Percentiles rank a stretch among this genome's conserved stretches.
These are phyloP conservation scores for Dendroctonus valens DNA, from an alignment of 1,140 invertebrate genomes.

Conservation along the genomic window DNA sequence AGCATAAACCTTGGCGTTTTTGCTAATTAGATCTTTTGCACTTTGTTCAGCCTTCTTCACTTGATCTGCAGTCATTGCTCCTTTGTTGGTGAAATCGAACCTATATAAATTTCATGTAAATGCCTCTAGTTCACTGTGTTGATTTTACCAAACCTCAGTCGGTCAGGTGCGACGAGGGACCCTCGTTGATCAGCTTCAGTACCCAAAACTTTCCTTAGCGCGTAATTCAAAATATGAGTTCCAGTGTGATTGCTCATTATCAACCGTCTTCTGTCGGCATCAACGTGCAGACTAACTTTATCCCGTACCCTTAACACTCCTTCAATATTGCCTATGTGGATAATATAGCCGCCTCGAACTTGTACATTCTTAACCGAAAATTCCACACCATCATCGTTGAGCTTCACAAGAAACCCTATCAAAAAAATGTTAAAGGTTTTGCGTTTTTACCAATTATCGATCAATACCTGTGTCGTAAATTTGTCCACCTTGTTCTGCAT, in stretches of 20 bases:
- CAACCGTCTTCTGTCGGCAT: slow-evolving; percentile 76
- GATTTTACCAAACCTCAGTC: slow-evolving; percentile 73
- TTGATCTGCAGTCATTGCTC: slow-evolving; percentile 83
- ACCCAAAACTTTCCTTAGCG: slow-evolving; percentile 83
- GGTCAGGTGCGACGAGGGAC: slow-evolving; percentile 96
- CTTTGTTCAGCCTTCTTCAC: slow-evolving; percentile 82
- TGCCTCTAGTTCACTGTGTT: too few species aligned
- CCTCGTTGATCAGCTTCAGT: slow-evolving; percentile 95
- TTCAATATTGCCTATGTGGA: slow-evolving; percentile 89
- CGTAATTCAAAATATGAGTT: slow-evolving; percentile 96
- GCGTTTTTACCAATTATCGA: neutral
- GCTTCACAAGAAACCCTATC: slow-evolving; percentile 77
- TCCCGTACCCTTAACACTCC: slow-evolving; percentile 87
- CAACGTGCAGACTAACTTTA: slow-evolving; percentile 77
- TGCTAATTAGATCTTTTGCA: slow-evolving; percentile 73
- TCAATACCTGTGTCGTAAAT: slow-evolving; percentile 84
- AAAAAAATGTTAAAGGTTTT: slow-evolving; percentile 47
- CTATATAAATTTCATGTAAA: slow-evolving; percentile 12
- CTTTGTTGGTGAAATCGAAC: slow-evolving; percentile 98
- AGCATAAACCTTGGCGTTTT: slow-evolving; percentile 85
- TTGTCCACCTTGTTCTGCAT: slow-evolving; percentile 98
- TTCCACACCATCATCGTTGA: slow-evolving; percentile 83
- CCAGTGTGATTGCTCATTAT: slow-evolving; percentile 99
- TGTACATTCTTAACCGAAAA: slow-evolving; percentile 94
- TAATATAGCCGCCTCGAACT: slow-evolving; percentile 92